Conservation (phyloP, 2,888 invertebrate genomes). For the Exocentrus adspersus region DNA sequence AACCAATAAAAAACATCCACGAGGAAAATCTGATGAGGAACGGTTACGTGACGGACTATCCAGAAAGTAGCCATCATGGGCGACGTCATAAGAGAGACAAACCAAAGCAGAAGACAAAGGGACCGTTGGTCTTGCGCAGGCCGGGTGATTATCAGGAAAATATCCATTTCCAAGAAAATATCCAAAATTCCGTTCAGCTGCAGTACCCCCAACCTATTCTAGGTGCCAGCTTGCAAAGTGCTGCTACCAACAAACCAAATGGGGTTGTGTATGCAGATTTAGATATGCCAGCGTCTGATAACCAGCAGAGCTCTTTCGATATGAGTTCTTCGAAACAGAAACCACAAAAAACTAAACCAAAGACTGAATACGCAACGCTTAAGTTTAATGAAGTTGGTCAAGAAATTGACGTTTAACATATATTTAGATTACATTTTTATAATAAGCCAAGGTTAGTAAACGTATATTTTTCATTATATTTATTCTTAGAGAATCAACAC, state of each 20-base stretch:
- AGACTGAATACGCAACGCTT: slow-evolving; percentile 73
- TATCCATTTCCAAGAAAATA: slow-evolving; percentile 57
- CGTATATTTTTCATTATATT: background rate
- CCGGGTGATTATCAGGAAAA: slow-evolving; percentile 59
- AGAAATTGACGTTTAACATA: slow-evolving; percentile 74
- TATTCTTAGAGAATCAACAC: background rate
- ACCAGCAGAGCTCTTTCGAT: slow-evolving; percentile 48
- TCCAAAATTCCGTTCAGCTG: slow-evolving; percentile 61
- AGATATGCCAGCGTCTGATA: slow-evolving; percentile 58
- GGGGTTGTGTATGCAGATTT: slow-evolving; percentile 65
- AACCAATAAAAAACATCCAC: slow-evolving; percentile 72
- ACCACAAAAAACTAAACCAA: slow-evolving; percentile 59
- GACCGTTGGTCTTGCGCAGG: slow-evolving; percentile 58
- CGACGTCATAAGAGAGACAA: slow-evolving; percentile 52
- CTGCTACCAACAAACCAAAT: slow-evolving; percentile 56
- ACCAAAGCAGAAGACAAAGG: slow-evolving; percentile 59
- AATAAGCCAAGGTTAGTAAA: slow-evolving; percentile 53
- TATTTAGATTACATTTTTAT: slow-evolving; percentile 50
- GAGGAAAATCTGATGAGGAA: slow-evolving; percentile 63
- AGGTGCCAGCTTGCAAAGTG: slow-evolving; percentile 43
- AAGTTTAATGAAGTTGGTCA: slow-evolving; percentile 75
- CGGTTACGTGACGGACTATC: slow-evolving; percentile 60
- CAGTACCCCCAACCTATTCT: slow-evolving; percentile 63
- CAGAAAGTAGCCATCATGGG: slow-evolving; percentile 50
- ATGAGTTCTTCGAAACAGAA: slow-evolving; percentile 46